Evolutionary conservation across 2,888 invertebrate genomes (phyloP).

Genomic region (Brachylomia viminalis): DNA sequence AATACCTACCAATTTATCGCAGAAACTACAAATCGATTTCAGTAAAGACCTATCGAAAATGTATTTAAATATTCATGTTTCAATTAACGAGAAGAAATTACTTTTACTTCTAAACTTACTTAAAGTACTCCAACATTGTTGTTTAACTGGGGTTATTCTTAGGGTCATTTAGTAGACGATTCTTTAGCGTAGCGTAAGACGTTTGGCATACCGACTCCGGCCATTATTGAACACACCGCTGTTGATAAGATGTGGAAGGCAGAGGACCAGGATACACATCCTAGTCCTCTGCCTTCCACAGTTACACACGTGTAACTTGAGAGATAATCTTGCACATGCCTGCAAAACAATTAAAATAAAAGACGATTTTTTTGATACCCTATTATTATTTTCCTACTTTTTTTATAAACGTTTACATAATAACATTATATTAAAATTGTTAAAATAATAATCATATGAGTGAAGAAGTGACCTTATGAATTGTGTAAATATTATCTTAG

Average conservation of each 20-base stretch:
- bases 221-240: not conserved
- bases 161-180: not conserved
- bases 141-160: not conserved
- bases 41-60: slow-evolving; percentile 3
- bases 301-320: too few species aligned
- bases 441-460: too few species aligned
- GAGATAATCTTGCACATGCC: too few species aligned
- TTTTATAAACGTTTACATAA: too few species aligned
- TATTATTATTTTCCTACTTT: too few species aligned
- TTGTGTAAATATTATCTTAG: too few species aligned
- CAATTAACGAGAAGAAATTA: slow-evolving; percentile 8
- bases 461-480: too few species aligned
- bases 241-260: not conserved
- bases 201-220: not conserved
- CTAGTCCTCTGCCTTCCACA: too few species aligned
- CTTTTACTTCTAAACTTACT: not conserved
- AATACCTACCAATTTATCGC: not conserved
- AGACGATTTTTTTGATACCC: too few species aligned
- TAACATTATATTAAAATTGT: too few species aligned
- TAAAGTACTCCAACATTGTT: slow-evolving; percentile 10
- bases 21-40: slow-evolving; percentile 9
- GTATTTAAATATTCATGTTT: slow-evolving; percentile 16
- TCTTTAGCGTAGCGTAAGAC: not conserved
- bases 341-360: too few species aligned
- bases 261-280: too few species aligned